Evolutionary conservation across 1,140 invertebrate species (phyloP).

Genomic region (Brachystomella parvula): DNA sequence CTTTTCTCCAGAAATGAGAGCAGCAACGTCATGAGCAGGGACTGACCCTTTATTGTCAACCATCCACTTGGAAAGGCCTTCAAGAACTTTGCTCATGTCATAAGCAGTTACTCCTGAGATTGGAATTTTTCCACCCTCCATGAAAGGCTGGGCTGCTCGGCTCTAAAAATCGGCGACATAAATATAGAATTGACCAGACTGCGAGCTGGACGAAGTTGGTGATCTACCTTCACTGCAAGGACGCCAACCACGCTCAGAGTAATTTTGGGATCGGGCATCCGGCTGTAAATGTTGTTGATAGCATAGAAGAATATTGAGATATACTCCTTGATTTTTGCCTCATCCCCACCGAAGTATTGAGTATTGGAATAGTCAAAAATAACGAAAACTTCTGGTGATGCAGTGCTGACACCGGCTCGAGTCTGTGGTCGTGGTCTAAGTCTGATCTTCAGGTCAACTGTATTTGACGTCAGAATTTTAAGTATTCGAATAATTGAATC

Average conservation of each 20-base stretch:
- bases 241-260: background rate
- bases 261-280: background rate
- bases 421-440: background rate
- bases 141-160: constrained; percentile 3
- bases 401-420: background rate
- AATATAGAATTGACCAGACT: background rate
- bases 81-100: constrained; percentile 17
- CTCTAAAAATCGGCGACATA: background rate
- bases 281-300: constrained; percentile 14
- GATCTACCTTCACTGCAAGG: background rate
- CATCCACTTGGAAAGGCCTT: background rate
- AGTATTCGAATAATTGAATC: background rate
- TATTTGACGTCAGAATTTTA: background rate
- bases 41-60: background rate
- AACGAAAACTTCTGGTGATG: constrained; percentile 4
- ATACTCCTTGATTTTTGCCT: constrained; percentile 8
- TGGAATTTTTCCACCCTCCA: background rate
- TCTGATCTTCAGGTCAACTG: background rate
- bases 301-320: constrained; percentile 5
- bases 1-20: constrained; percentile 14
- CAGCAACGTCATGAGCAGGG: constrained; percentile 5
- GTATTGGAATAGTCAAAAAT: constrained; percentile 14
- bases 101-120: constrained; percentile 9
- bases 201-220: background rate
- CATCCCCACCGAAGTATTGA: constrained; percentile 11